Conservation (phyloP, 2,888 invertebrate species). For the Tanytarsus gracilentus region DNA sequence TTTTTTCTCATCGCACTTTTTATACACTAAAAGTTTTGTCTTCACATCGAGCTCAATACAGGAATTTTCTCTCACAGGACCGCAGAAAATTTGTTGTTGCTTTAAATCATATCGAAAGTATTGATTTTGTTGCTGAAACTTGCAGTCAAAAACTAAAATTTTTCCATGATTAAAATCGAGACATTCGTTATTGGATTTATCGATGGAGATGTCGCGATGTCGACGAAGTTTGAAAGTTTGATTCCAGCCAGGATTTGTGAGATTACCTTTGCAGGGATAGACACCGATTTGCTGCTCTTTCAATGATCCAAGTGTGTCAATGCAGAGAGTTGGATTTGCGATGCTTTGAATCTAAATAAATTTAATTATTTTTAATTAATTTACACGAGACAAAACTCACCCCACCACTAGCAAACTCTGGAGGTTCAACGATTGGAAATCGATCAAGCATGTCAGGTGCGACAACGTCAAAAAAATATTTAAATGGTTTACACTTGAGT, state of each 20-base stretch:
- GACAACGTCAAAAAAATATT: constrained; percentile 88
- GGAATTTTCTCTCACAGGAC: constrained; percentile 8
- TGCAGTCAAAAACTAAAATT: neutral
- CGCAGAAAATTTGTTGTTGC: constrained; percentile 14
- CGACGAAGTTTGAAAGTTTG: neutral
- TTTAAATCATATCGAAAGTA: constrained; percentile 24
- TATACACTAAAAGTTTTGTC: neutral
- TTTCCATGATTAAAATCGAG: neutral
- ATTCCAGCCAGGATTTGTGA: neutral
- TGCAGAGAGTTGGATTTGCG: constrained; percentile 55
- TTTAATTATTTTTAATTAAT: neutral
- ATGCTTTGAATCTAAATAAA: constrained; percentile 45
- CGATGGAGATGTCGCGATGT: constrained; percentile 21
- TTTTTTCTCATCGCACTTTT: neutral
- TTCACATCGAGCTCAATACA: constrained; percentile 14
- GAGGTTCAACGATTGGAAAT: constrained; percentile 61
- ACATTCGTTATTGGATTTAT: constrained; percentile 6
- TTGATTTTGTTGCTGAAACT: constrained; percentile 22
- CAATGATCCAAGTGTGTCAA: constrained; percentile 52
- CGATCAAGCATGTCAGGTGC: constrained; percentile 75
- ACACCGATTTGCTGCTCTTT: constrained; percentile 34
- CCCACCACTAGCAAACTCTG: constrained; percentile 51
- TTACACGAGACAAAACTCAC: constrained; percentile 5
- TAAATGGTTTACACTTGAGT: constrained; percentile 81
- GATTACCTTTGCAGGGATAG: constrained; percentile 33